Evolutionary conservation across 37 sponge, comb jelly and placozoan species (phyloP).

Genomic region (Halisarca cf. caerulea): DNA sequence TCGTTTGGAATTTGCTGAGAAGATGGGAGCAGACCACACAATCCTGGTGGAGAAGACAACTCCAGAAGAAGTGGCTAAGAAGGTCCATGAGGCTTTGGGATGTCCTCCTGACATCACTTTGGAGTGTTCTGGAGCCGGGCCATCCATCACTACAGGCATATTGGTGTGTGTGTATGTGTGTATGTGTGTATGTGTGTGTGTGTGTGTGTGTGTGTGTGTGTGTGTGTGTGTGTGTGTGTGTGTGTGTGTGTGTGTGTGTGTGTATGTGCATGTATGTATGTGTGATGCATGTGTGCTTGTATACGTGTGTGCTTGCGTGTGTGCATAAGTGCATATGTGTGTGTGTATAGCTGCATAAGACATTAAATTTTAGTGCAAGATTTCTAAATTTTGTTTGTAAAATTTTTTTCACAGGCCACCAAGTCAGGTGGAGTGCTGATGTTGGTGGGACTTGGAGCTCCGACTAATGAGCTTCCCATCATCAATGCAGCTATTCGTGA

Average conservation of each 20-base stretch:
- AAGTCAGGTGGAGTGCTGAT: slow-evolving; percentile 85
- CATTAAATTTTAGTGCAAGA: too few relatives aligned
- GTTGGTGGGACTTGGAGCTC: slow-evolving; percentile 89
- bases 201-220: too few relatives aligned
- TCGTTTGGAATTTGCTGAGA: slow-evolving; percentile 54
- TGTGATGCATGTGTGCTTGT: too few relatives aligned
- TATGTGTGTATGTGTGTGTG: too few relatives aligned
- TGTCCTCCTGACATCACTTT: slow-evolving; percentile 57
- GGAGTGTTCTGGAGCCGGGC: slow-evolving; percentile 81
- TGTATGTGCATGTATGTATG: too few relatives aligned
- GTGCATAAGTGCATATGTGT: too few relatives aligned
- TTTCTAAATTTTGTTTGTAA: too few relatives aligned
- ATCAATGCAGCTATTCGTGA: slow-evolving; percentile 88
- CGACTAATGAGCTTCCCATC: slow-evolving; percentile 83
- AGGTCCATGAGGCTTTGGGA: slow-evolving; percentile 38
- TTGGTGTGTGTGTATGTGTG: too few relatives aligned
- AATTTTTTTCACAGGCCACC: neutral
- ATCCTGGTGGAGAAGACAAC: slow-evolving; percentile 56
- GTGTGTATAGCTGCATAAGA: too few relatives aligned
- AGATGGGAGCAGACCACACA: slow-evolving; percentile 59
- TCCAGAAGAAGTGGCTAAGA: slow-evolving; percentile 44
- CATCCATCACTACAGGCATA: slow-evolving; percentile 39
- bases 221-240: too few relatives aligned
- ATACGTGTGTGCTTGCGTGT: too few relatives aligned
- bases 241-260: too few relatives aligned